These are phyloP conservation scores for Stegastes partitus DNA, from an alignment of 2,113 vertebrate genomes.

Conservation along the genomic window DNA sequence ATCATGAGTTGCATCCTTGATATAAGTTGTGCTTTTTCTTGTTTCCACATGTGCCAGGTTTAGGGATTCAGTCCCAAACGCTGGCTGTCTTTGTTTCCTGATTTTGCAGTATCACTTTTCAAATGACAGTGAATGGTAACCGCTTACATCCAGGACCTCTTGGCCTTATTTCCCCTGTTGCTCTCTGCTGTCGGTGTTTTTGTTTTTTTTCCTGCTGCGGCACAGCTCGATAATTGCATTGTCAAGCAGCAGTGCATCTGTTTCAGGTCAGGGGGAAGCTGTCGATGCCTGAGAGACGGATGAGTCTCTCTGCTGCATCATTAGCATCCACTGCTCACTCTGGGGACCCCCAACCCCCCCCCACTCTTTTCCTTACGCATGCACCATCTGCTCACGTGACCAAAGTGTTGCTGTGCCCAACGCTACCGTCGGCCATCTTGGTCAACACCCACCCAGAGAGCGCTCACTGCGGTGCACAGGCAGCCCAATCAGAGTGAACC, in stretches of 20 bases:
- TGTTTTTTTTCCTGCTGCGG: slow-evolving; percentile 11
- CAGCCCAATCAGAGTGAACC: slow-evolving; percentile 84
- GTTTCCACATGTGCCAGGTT: no score
- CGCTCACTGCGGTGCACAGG: slow-evolving; percentile 87
- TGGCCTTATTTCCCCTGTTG: neutral
- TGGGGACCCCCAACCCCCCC: slow-evolving; percentile 66
- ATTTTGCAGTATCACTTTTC: no score
- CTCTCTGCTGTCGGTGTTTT: neutral
- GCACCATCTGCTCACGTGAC: slow-evolving; percentile 94
- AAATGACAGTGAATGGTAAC: neutral
- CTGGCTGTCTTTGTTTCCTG: no score
- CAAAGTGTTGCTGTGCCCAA: slow-evolving; percentile 83
- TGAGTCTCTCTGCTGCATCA: slow-evolving; percentile 79
- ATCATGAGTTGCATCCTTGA: no score
- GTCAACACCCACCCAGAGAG: slow-evolving; percentile 95
- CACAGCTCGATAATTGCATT: slow-evolving; percentile 20
- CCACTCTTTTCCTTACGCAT: slow-evolving; percentile 70
- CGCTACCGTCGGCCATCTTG: slow-evolving; percentile 98
- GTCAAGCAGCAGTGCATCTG: slow-evolving; percentile 7
- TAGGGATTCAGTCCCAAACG: no score
- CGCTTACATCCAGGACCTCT: neutral
- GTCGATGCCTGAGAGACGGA: slow-evolving; percentile 50
- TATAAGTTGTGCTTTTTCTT: no score
- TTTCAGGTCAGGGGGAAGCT: slow-evolving; percentile 14
- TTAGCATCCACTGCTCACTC: slow-evolving; percentile 82